Conservation (phyloP, 2,113 vertebrate species). For the Vulpes vulpes region DNA sequence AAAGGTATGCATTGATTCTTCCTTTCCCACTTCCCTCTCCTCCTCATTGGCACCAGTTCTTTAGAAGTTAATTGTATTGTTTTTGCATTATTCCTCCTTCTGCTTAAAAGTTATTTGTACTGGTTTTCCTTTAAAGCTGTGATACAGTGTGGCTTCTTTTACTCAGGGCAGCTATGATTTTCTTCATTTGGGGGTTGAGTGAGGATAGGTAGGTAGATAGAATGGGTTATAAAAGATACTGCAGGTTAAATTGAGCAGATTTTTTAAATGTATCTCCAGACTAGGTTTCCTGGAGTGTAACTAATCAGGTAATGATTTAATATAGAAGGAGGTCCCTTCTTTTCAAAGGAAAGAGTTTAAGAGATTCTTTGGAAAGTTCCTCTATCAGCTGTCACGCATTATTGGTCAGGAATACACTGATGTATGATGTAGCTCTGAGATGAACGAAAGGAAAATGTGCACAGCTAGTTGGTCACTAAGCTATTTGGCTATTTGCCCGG, state of each 20-base stretch:
- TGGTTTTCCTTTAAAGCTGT: constrained; percentile 11
- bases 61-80: not conserved
- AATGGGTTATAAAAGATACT: not conserved
- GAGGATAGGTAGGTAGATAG: not conserved
- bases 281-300: not conserved
- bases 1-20: constrained; percentile 89
- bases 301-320: constrained; percentile 21
- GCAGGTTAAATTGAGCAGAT: not conserved
- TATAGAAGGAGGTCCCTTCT: not conserved
- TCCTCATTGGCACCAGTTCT: not conserved
- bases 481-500: not conserved
- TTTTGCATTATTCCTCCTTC: constrained; percentile 12
- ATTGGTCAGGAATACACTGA: not conserved
- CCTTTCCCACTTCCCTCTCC: not conserved
- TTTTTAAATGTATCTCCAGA: not conserved
- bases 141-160: not conserved
- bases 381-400: not conserved
- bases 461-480: not conserved
- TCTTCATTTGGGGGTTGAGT: not conserved
- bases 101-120: constrained; percentile 22
- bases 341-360: not conserved
- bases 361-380: not conserved
- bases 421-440: not conserved
- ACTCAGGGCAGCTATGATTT: not conserved
- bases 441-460: not conserved